These are phyloP conservation scores for Eleginops maclovinus DNA, from an alignment of 2,113 vertebrate species.

Conservation along the genomic window DNA sequence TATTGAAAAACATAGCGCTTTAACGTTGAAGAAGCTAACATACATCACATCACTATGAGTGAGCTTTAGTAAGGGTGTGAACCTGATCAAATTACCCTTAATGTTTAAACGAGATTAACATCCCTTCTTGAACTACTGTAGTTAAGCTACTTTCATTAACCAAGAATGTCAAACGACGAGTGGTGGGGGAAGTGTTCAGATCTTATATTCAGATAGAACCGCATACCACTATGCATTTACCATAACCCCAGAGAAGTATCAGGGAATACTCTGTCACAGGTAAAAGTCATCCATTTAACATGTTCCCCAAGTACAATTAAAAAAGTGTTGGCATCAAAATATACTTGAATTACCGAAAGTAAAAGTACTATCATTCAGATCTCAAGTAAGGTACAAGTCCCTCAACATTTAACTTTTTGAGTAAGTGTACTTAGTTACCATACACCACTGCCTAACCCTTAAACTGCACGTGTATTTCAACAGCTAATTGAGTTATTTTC, in stretches of 20 bases:
- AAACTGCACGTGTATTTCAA: background rate
- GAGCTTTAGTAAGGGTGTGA: accelerated
- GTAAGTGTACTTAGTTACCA: background rate
- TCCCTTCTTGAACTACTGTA: background rate
- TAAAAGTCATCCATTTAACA: background rate
- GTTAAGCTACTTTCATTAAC: background rate
- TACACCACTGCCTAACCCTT: background rate
- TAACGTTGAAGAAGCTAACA: background rate
- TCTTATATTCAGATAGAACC: no score
- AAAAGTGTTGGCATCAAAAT: no score
- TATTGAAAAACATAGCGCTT: background rate
- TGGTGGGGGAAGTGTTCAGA: background rate
- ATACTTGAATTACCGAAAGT: background rate
- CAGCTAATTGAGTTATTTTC: no score
- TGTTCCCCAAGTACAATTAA: background rate
- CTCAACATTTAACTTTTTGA: background rate
- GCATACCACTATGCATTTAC: background rate
- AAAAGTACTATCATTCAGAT: no score
- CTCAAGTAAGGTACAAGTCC: background rate
- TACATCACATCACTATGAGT: no score
- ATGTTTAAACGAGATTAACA: background rate
- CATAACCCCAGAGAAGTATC: no score
- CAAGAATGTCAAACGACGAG: background rate
- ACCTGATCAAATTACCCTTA: background rate
- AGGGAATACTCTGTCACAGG: background rate